Evolutionary conservation across 2,888 invertebrate genomes (phyloP).

Genomic region (Cephus pulcher): DNA sequence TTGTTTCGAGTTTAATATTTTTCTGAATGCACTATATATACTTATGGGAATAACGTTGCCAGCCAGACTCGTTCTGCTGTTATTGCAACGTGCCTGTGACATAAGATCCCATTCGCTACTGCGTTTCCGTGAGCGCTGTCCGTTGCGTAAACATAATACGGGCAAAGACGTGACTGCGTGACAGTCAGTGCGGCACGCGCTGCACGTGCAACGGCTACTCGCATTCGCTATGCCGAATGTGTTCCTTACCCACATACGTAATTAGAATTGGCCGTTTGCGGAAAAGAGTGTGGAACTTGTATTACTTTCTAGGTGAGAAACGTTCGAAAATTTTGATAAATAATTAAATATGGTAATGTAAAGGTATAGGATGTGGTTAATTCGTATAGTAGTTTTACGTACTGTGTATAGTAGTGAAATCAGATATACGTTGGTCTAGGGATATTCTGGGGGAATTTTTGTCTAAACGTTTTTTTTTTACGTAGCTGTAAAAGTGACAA

Average conservation of each 20-base stretch:
- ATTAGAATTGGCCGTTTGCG: conserved; percentile 48
- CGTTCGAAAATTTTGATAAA: background rate
- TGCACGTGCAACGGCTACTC: conserved; percentile 43
- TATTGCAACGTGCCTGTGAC: conserved; percentile 26
- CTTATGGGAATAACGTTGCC: background rate
- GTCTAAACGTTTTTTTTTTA: background rate
- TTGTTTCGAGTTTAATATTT: background rate
- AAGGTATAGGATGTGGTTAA: background rate
- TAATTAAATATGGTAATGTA: background rate
- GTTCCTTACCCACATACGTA: conserved; percentile 42
- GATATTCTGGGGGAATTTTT: background rate
- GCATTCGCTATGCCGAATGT: conserved; percentile 27
- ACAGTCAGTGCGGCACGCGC: conserved; percentile 54
- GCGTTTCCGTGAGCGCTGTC: conserved; percentile 40
- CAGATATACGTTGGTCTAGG: background rate
- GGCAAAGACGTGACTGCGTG: conserved; percentile 56
- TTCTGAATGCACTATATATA: background rate
- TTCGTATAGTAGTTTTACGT: background rate
- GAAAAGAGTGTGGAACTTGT: background rate
- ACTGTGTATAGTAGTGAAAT: background rate
- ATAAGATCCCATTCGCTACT: conserved; percentile 43
- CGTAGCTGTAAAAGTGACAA: background rate
- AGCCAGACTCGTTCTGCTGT: background rate
- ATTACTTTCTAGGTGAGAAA: background rate
- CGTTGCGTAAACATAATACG: conserved; percentile 49